Conservation (phyloP, 1,140 invertebrate genomes). For the Ceratosolen solmsi region DNA sequence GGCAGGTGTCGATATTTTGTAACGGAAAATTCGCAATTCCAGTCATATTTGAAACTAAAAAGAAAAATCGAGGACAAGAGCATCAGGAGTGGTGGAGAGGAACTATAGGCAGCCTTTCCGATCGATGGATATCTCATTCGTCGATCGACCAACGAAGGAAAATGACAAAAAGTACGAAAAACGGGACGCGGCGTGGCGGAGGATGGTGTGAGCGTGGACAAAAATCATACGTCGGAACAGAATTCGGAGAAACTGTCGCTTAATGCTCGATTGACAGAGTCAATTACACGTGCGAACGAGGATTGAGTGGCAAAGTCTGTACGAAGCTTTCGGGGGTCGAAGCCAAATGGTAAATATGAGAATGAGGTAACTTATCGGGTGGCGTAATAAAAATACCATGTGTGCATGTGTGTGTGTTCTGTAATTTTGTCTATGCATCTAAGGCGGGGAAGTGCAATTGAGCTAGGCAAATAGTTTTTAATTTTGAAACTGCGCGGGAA, state of each 20-base stretch:
- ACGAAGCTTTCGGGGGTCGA: background rate
- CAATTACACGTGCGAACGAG: background rate
- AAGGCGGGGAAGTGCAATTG: background rate
- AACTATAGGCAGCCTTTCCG: background rate
- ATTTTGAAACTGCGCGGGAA: background rate
- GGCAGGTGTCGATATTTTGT: background rate
- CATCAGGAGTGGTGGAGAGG: background rate
- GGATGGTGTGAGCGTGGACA: background rate
- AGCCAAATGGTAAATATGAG: background rate
- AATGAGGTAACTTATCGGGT: background rate
- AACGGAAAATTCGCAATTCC: background rate
- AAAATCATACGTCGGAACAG: background rate
- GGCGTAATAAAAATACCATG: slow-evolving; percentile 16
- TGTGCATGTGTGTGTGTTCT: background rate
- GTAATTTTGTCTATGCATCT: background rate
- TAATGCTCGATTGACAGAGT: background rate
- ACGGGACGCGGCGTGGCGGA: too few species aligned
- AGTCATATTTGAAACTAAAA: background rate
- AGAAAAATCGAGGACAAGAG: slow-evolving; percentile 2
- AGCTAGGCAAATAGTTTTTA: background rate
- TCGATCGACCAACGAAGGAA: background rate
- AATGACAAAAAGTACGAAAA: background rate
- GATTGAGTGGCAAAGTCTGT: background rate
- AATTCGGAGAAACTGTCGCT: background rate
- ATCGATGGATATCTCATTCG: background rate